Conservation (phyloP, 2,797 vertebrate species). For the Bufotes viridis region DNA sequence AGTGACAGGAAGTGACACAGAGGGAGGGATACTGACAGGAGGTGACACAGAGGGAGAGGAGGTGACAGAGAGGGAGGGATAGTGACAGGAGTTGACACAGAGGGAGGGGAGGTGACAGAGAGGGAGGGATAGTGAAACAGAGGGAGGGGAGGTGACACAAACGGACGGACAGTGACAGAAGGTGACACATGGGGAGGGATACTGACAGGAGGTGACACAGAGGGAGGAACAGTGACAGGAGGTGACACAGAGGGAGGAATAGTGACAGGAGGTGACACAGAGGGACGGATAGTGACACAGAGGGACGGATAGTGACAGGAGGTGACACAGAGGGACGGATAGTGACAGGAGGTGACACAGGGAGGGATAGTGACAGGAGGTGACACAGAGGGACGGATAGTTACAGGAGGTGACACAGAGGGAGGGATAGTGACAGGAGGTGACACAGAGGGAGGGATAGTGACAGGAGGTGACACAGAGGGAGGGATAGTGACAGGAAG, state of each 20-base stretch:
- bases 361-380: background rate
- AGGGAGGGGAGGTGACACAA: background rate
- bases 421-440: background rate
- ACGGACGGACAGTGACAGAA: background rate
- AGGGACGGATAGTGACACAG: background rate
- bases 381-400: background rate
- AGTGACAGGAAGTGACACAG: background rate
- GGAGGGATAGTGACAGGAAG: background rate
- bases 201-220: background rate
- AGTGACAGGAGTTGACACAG: no score
- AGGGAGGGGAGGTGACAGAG: no score
- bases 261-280: background rate
- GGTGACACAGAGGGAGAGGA: background rate
- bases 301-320: background rate
- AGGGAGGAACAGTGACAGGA: background rate
- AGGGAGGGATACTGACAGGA: background rate
- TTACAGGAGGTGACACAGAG: slow-evolving; percentile 22
- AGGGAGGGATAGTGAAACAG: no score
- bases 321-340: no score
- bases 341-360: background rate
- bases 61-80: no score
- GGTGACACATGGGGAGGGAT: background rate
- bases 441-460: background rate
- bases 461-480: slow-evolving; percentile 29
- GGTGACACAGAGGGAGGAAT: no score